Conservation (phyloP, 2,113 vertebrate species). For the Mustela nigripes region DNA sequence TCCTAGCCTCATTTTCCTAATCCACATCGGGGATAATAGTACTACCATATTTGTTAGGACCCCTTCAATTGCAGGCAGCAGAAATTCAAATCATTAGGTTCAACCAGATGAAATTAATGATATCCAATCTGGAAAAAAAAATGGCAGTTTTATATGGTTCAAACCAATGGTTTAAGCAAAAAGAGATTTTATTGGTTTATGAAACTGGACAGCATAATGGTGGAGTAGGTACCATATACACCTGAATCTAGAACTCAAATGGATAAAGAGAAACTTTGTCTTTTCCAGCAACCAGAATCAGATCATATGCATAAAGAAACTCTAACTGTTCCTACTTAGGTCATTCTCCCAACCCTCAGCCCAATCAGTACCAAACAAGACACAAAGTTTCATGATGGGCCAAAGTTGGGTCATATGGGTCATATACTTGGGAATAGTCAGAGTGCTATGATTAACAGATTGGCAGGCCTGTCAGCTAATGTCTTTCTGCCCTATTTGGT, state of each 20-base stretch:
- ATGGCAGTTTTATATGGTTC: background rate
- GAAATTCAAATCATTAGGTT: background rate
- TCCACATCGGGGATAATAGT: background rate
- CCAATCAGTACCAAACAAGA: background rate
- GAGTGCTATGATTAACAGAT: background rate
- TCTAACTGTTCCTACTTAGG: background rate
- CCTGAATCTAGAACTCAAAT: background rate
- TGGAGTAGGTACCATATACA: background rate
- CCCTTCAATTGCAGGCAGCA: background rate
- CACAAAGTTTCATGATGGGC: background rate
- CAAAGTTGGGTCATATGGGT: background rate
- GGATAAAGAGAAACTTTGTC: background rate
- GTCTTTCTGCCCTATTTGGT: constrained; percentile 3
- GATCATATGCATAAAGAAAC: background rate
- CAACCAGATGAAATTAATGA: constrained; percentile 15
- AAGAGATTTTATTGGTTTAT: background rate
- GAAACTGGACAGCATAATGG: background rate
- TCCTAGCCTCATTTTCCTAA: constrained; percentile 5
- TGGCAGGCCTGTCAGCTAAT: background rate
- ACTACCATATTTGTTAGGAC: background rate
- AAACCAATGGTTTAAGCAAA: constrained; percentile 12
- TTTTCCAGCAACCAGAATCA: constrained; percentile 27
- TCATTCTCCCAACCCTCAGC: background rate
- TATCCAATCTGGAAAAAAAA: constrained; percentile 8
- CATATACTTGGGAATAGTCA: background rate